Conservation (phyloP, 1,140 invertebrate genomes). For the Oncopeltus fasciatus region DNA sequence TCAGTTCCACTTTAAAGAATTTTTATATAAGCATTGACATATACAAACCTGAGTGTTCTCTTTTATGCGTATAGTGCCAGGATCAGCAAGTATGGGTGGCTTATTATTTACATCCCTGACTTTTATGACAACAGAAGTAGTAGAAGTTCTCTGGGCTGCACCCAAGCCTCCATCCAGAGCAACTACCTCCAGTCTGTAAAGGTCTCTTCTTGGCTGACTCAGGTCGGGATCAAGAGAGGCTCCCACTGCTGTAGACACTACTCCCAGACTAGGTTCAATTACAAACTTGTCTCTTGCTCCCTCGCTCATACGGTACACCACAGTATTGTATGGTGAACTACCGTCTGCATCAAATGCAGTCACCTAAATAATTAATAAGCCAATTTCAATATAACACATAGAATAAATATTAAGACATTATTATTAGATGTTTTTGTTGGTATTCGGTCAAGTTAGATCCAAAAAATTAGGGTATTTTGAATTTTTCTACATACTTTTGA, state of each 20-base stretch:
- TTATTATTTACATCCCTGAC: constrained; percentile 89
- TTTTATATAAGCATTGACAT: too few species aligned
- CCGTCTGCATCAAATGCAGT: constrained; percentile 70
- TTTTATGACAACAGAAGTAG: constrained; percentile 63
- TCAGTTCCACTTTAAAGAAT: too few species aligned
- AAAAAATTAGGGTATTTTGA: too few species aligned
- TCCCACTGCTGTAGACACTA: constrained; percentile 69
- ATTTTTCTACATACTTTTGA: too few species aligned
- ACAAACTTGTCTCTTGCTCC: constrained; percentile 86
- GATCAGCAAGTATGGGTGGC: constrained; percentile 53
- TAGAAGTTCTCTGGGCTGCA: constrained; percentile 50
- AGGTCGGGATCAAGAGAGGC: constrained; percentile 78
- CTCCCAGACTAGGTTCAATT: constrained; percentile 65
- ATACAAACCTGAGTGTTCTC: constrained; percentile 72
- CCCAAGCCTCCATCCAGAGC: constrained; percentile 80
- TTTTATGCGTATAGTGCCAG: constrained; percentile 46
- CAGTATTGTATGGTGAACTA: constrained; percentile 67
- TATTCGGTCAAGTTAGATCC: too few species aligned
- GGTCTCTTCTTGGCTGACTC: constrained; percentile 54
- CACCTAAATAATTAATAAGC: constrained; percentile 35
- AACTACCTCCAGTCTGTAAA: constrained; percentile 41
- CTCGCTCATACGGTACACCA: constrained; percentile 74
- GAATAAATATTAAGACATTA: too few species aligned
- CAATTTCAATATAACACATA: too few species aligned
- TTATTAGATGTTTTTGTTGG: too few species aligned